Evolutionary conservation across 2,888 invertebrate genomes (phyloP), one percentile per base, ranked within the genome.

Genomic region (Digitonthophagus gazella): DNA sequence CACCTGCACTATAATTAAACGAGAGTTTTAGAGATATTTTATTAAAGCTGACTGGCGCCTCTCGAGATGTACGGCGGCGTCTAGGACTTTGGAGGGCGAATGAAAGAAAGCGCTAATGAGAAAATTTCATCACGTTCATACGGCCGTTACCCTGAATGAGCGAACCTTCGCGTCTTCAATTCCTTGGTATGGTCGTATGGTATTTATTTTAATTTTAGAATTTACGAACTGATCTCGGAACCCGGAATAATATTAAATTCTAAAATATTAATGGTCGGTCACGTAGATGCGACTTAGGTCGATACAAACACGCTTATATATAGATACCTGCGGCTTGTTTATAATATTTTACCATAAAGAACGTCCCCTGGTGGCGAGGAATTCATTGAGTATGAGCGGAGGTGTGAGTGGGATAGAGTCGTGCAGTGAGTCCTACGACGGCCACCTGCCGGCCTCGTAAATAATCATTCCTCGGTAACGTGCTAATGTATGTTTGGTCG

Each of bases 281-380:
- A 44, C 28, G 28, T 44, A 44, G 28, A 44, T 44, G 11, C 28
- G 11, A 44, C n/a, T n/a, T n/a, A n/a, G n/a, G n/a, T n/a, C n/a
- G n/a, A n/a, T n/a, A n/a, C n/a, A 44, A 44, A 2, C 28, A 44
- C 28, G 28, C 28, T 44, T 44, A 44, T 44, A 44, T 61, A 61
- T 18, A 57, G 57, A 61, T 61, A 61, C 61, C 61, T 61, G 61
- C 75, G 72, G 74, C 74, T 72, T 76, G 76, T 78, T 79, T 77
- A 76, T 77, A 79, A 79, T 79, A 78, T 79, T 79, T 79, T 76
- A 78, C 77, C 75, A 78, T 77, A 76, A 75, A 72, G 66, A 44
- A 44, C 28, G 28, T 44, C 61, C 18, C 61, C 61, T n/a, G 61
- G 61, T 61, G 28, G 28, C 28, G 28, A 44, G 3, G 28, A 44